Evolutionary conservation across 1,140 invertebrate genomes (phyloP).

Genomic region (Drosophila arizonae): DNA sequence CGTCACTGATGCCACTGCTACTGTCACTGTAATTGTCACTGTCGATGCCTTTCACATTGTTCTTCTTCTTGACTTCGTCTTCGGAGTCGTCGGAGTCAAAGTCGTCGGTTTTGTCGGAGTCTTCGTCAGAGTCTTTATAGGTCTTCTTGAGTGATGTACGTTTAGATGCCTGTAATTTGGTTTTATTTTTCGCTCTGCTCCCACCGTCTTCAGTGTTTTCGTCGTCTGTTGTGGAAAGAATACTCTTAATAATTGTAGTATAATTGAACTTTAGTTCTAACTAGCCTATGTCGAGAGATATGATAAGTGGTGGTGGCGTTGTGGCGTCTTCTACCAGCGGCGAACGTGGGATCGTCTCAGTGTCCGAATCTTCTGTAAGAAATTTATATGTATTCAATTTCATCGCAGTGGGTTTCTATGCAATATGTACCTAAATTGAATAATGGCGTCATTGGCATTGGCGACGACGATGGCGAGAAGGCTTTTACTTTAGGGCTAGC

Average conservation of each 20-base stretch:
- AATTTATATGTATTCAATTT: neutral
- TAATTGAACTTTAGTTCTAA: neutral
- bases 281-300: neutral
- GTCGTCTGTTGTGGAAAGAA: neutral
- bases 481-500: neutral
- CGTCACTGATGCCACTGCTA: too few species aligned
- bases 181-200: neutral
- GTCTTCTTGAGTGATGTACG: neutral
- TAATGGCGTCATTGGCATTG: neutral
- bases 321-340: too few species aligned
- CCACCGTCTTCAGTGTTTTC: neutral
- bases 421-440: constrained; percentile 2
- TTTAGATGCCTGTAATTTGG: neutral
- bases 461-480: neutral
- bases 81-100: too few species aligned
- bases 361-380: constrained; percentile 10
- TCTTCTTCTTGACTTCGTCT: too few species aligned
- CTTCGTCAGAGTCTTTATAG: neutral
- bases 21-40: too few species aligned
- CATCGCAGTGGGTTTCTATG: neutral
- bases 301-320: neutral
- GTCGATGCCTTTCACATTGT: too few species aligned
- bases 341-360: neutral
- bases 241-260: neutral
- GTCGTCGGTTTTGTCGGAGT: neutral